These are phyloP conservation scores for Burhinus oedicnemus DNA, from an alignment of 2,113 vertebrate species.

Conservation along the genomic window DNA sequence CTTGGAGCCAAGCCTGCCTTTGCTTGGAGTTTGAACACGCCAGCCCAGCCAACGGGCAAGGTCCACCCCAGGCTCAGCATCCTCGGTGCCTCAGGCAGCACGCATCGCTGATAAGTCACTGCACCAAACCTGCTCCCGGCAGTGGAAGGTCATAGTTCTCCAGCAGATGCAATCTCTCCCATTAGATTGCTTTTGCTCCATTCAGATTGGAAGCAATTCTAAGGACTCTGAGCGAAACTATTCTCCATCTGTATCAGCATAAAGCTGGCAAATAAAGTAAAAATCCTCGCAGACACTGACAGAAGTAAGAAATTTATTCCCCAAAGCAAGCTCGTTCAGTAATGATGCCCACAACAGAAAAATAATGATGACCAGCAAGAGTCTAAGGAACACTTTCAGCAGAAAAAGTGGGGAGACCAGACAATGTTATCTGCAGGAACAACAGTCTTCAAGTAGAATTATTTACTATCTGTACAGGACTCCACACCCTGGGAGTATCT, in stretches of 20 bases:
- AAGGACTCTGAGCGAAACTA: background rate
- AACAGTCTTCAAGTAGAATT: background rate
- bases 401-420: background rate
- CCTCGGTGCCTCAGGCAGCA: background rate
- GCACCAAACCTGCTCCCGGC: background rate
- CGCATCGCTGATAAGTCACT: accelerated
- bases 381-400: background rate
- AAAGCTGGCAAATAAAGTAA: background rate
- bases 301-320: background rate
- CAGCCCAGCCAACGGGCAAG: background rate
- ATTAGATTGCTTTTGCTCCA: background rate
- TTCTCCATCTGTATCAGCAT: background rate
- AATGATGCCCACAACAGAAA: background rate
- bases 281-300: background rate
- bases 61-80: background rate
- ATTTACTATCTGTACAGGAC: background rate
- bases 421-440: background rate
- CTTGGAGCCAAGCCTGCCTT: background rate
- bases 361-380: background rate
- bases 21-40: background rate
- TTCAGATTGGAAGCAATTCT: background rate
- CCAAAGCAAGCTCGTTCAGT: background rate
- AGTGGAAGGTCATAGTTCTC: accelerated
- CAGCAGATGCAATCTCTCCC: background rate
- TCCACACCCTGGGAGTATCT: background rate